Evolutionary conservation across 1,140 invertebrate species (phyloP), one percentile per base, ranked within the genome.

Genomic region (Heliconius melpomene): DNA sequence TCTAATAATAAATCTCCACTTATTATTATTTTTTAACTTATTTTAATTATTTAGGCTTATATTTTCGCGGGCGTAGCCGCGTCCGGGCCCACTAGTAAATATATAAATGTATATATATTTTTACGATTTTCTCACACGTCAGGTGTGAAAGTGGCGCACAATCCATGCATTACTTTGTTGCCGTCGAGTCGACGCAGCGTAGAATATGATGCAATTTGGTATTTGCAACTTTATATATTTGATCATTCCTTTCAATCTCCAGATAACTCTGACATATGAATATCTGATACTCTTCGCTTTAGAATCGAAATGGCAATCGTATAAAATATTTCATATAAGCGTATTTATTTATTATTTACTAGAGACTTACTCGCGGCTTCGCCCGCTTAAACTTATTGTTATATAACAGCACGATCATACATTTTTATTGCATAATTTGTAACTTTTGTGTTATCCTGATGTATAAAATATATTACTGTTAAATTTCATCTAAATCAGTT

Each of bases 171-270:
- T 75, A 60, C 52, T 75, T 38, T 75, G 74, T 66, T 32, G 60
- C 74, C 40, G 74, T 29, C 54, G 60, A 54, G 74, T 60, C 54
- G 74, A 7, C 74, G 57, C 36, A 32, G 38, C 36, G 57, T 23
- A 60, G 74, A 75, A 66, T 66, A 66, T 5, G 54, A 75, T 75
- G 54, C 74, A 75, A 66, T 75, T 23, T 75, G 74, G 40, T 75
- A 75, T 75, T 75, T 60, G 32, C 54, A 60, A 66, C 60, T 60
- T 66, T 75, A 75, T 54, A 75, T 75, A 40, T 66, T 75, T 75
- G n/a, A 75, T 66, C 74, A 60, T 60, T 66, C 74, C 74, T 26
- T 75, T 66, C 74, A 75, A 75, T 75, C 74, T 60, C 16, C 54
- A 66, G 74, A 75, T 75, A 66, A 75, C 20, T 60, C 66, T 66